Percentiles rank a stretch among this genome's conserved stretches.
Evolutionary conservation across 2,888 invertebrate genomes (phyloP).

Genomic region (Tholera decimalis): DNA sequence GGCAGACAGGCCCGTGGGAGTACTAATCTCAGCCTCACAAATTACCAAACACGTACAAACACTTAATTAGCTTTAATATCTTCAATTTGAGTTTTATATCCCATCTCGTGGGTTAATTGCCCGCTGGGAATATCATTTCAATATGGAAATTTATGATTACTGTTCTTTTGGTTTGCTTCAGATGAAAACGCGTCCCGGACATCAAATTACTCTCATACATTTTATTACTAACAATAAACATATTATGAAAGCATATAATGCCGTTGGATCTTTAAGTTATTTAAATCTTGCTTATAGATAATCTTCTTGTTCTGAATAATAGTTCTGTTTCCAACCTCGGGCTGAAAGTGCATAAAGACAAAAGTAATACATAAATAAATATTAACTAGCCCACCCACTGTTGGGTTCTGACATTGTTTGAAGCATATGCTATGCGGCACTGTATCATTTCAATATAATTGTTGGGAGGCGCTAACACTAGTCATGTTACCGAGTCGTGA

Average conservation of each 20-base stretch:
- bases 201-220: conserved; percentile 18
- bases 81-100: conserved; percentile 40
- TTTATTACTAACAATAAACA: conserved; percentile 33
- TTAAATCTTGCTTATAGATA: conserved; percentile 41
- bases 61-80: conserved; percentile 47
- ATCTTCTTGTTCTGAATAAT: conserved; percentile 41
- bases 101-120: conserved; percentile 31
- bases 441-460: conserved; percentile 85
- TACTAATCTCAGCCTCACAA: conserved; percentile 46
- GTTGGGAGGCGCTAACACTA: conserved; percentile 82
- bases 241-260: conserved; percentile 20
- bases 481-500: conserved; percentile 41
- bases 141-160: conserved; percentile 48
- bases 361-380: conserved; percentile 79
- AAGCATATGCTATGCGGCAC: conserved; percentile 73
- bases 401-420: conserved; percentile 84
- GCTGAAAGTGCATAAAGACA: conserved; percentile 74
- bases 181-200: conserved; percentile 20
- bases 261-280: conserved; percentile 30
- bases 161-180: conserved; percentile 22
- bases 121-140: conserved; percentile 50
- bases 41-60: conserved; percentile 46
- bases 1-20: conserved; percentile 56
- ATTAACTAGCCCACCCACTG: conserved; percentile 83
- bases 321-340: conserved; percentile 52